A percentile compares a stretch with the other conserved stretches of the same genome.
Conservation (phyloP, 1,140 invertebrate genomes). For the Augochlora pura region DNA sequence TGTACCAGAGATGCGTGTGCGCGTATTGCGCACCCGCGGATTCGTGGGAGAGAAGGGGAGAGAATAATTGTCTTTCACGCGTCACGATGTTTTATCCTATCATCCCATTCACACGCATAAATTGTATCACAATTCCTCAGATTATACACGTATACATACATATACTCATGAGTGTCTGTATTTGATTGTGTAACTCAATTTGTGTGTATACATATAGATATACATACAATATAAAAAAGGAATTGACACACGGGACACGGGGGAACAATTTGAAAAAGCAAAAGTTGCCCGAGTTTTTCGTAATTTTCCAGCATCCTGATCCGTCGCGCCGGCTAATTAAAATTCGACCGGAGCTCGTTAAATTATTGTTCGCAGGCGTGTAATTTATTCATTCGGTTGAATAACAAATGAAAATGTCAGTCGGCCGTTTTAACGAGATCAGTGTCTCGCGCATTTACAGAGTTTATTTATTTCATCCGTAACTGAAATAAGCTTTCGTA, state of each 20-base stretch:
- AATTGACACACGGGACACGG: slow-evolving; percentile 2
- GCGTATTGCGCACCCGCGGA: background rate
- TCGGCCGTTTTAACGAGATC: no score
- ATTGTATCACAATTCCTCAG: slow-evolving; percentile 16
- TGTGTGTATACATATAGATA: slow-evolving; percentile 29
- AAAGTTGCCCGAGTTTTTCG: slow-evolving; percentile 7
- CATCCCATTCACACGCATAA: slow-evolving; percentile 21
- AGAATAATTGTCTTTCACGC: slow-evolving; percentile 28
- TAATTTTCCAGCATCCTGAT: background rate
- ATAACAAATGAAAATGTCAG: no score
- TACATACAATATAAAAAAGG: slow-evolving; percentile 18
- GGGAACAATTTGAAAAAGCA: slow-evolving; percentile 5
- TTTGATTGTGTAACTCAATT: slow-evolving; percentile 37
- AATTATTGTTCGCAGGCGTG: no score
- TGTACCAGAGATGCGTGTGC: slow-evolving; percentile 7
- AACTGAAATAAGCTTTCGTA: no score
- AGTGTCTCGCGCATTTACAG: no score
- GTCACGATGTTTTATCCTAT: slow-evolving; percentile 18
- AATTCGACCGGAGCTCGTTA: no score
- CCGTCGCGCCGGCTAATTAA: background rate
- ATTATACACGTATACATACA: background rate
- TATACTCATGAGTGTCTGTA: slow-evolving; percentile 31
- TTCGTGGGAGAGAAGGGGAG: background rate
- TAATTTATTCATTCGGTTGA: no score
- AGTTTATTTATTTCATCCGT: no score